These are phyloP conservation scores for Crocallis elinguaria DNA, from an alignment of 2,888 invertebrate species.

Conservation along the genomic window DNA sequence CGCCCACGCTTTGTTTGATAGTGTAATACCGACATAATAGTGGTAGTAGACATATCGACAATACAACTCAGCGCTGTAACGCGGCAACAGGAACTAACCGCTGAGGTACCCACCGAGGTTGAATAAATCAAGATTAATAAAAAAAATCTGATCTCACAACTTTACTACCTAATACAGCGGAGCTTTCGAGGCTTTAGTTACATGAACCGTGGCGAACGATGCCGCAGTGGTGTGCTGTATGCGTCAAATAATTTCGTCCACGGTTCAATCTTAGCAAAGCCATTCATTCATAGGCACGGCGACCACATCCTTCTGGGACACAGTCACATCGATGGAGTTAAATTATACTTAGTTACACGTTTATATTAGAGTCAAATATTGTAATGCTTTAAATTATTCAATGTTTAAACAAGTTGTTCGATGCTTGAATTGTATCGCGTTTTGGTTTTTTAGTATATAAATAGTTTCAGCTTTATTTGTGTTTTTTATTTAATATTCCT, in stretches of 20 bases:
- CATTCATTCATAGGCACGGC: slow-evolving; percentile 32
- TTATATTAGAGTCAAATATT: slow-evolving; percentile 16
- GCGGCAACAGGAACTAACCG: too few species aligned
- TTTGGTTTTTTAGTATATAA: slow-evolving; percentile 44
- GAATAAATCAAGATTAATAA: too few species aligned
- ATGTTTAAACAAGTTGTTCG: slow-evolving; percentile 37
- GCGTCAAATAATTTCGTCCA: slow-evolving; percentile 20
- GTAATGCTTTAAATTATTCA: slow-evolving; percentile 44
- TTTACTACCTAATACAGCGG: slow-evolving; percentile 2
- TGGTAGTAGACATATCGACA: too few species aligned
- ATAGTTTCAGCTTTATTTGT: slow-evolving; percentile 51
- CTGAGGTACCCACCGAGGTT: too few species aligned
- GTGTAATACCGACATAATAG: too few species aligned
- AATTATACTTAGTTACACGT: slow-evolving; percentile 24
- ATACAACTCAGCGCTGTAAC: too few species aligned
- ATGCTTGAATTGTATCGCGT: slow-evolving; percentile 44
- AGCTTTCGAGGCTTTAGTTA: slow-evolving; percentile 15
- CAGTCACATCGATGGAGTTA: slow-evolving; percentile 18
- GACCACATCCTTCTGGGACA: slow-evolving; percentile 28
- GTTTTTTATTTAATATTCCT: slow-evolving; percentile 20
- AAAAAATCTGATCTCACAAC: not conserved
- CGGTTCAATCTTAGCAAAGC: slow-evolving; percentile 21
- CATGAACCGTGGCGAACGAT: slow-evolving; percentile 16
- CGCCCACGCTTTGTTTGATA: too few species aligned
- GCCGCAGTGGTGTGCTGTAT: slow-evolving; percentile 25